Conservation (phyloP, 1,140 invertebrate genomes). For the Caenorhabditis brenneri region DNA sequence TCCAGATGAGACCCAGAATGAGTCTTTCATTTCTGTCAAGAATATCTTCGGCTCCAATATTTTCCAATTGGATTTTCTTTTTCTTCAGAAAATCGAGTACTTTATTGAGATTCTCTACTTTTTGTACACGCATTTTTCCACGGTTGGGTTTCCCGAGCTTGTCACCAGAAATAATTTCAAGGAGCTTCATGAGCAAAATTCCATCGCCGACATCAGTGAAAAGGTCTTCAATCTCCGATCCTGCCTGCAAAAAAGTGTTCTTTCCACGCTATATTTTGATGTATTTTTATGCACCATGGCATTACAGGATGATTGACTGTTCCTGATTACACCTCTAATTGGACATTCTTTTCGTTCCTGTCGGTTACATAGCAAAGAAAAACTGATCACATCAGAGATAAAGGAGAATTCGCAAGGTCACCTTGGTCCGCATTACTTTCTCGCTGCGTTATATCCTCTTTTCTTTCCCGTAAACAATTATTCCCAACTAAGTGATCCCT, state of each 20-base stretch:
- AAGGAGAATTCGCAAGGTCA: constrained; percentile 27
- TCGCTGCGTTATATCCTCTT: no score
- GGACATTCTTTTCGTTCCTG: constrained; percentile 16
- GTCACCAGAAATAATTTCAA: constrained; percentile 98
- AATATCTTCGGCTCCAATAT: constrained; percentile 98
- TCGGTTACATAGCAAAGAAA: neutral
- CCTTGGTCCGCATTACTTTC: constrained; percentile 29
- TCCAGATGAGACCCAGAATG: constrained; percentile 93
- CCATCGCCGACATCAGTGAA: constrained; percentile 95
- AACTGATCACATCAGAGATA: neutral
- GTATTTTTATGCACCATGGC: neutral
- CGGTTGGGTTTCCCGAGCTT: constrained; percentile 92
- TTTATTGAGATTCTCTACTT: constrained; percentile 99
- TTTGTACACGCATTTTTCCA: constrained; percentile 95
- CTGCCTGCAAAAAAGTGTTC: constrained; percentile 72
- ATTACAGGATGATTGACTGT: no score
- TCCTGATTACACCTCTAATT: no score
- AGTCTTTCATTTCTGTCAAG: constrained; percentile 92
- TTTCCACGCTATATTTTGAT: neutral
- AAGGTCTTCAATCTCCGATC: constrained; percentile 94
- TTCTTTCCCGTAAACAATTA: constrained; percentile 32
- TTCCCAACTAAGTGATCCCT: constrained; percentile 29
- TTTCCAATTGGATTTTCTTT: constrained; percentile 78
- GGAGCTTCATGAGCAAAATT: constrained; percentile 88
- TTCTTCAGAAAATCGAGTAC: constrained; percentile 92